These are phyloP conservation scores for Pristionchus fissidentatus DNA, from an alignment of 2,888 invertebrate genomes.

Conservation along the genomic window DNA sequence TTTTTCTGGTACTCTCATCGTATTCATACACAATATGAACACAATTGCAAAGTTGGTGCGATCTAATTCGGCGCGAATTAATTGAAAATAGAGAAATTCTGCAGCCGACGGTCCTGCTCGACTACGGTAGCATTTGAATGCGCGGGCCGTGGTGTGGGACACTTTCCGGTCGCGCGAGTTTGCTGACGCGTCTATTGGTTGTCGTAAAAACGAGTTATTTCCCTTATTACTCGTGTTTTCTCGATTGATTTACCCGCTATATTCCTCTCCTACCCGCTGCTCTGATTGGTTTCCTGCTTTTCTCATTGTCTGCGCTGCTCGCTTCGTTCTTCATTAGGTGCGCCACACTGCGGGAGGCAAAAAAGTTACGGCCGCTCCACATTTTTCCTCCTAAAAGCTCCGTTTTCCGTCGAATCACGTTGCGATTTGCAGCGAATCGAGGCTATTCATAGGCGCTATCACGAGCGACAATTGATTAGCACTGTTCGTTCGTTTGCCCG, in stretches of 20 bases:
- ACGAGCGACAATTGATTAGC: not conserved
- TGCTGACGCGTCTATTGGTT: conserved; percentile 15
- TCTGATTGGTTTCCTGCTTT: no score
- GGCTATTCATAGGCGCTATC: not conserved
- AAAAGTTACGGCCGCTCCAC: no score
- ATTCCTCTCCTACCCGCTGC: not conserved
- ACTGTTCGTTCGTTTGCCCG: not conserved
- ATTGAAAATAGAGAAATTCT: no score
- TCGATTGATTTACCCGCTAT: not conserved
- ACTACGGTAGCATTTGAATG: not conserved
- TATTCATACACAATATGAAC: no score
- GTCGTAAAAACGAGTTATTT: conserved; percentile 33
- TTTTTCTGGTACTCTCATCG: conserved; percentile 21
- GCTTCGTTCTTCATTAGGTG: not conserved
- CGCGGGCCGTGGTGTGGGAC: not conserved
- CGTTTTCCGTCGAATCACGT: not conserved
- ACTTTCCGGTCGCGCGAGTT: not conserved
- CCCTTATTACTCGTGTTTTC: conserved; percentile 14
- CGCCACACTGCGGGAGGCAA: no score
- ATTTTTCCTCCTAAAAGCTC: not conserved
- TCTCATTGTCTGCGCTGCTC: not conserved
- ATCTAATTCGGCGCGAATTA: no score
- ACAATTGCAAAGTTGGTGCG: no score
- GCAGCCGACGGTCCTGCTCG: not conserved
- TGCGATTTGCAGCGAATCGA: conserved; percentile 34